These are phyloP conservation scores for Myrmecobius fasciatus DNA, from an alignment of 2,113 vertebrate genomes.

Conservation along the genomic window DNA sequence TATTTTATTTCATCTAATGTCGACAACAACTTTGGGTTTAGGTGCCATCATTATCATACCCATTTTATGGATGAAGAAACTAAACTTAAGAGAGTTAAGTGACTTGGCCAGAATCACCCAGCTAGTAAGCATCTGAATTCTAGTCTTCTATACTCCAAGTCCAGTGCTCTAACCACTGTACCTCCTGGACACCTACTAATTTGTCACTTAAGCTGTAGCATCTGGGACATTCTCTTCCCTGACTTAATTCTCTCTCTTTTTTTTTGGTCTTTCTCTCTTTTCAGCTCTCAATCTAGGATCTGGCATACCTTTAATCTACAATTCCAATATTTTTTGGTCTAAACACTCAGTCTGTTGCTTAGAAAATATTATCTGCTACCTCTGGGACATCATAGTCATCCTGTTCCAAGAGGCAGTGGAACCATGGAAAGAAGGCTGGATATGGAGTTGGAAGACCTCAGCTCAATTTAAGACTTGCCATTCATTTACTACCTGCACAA, in stretches of 20 bases:
- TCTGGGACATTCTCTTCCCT: not conserved
- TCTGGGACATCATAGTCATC: not conserved
- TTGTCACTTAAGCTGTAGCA: not conserved
- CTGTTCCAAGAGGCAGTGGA: not conserved
- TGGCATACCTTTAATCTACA: not conserved
- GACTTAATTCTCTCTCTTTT: not conserved
- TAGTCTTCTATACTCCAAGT: not conserved
- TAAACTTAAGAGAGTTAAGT: not conserved
- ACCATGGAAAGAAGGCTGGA: not conserved
- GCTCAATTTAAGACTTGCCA: not conserved
- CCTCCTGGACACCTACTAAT: not conserved
- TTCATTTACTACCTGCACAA: not conserved
- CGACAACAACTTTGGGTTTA: not conserved
- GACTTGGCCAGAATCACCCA: not conserved
- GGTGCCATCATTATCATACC: not conserved
- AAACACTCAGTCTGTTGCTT: not conserved
- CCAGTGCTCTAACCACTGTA: not conserved
- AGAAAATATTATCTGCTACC: not conserved
- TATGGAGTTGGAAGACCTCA: not conserved
- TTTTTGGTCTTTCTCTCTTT: not conserved
- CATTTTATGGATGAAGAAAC: not conserved
- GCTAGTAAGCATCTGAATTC: not conserved
- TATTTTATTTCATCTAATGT: not conserved
- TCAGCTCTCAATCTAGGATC: not conserved
- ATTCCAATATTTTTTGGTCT: not conserved